Evolutionary conservation across 2,797 vertebrate genomes (phyloP), one percentile per base, ranked within the genome.

Genomic region (Hyperoplus immaculatus): DNA sequence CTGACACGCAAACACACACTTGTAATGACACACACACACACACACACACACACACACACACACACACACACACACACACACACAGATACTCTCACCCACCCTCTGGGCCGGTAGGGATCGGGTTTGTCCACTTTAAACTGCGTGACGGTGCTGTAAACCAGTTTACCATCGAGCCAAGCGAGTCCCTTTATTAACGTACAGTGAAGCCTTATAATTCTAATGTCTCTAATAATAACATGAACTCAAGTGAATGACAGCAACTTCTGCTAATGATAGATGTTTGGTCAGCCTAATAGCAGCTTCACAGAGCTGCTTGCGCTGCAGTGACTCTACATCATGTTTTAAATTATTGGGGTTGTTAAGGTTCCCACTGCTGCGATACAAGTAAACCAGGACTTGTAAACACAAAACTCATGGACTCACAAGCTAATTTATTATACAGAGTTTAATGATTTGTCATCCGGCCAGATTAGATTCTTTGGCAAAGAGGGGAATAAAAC

Each of bases 171-270:
- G 47, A 73, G 57, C 43, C 68, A 47, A 69, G 18, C 3, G 10
- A 59, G 56, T 74, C 72, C 51, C 70, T 83, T 84, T 76, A 80
- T 83, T 62, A 70, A 77, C n/a, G 29, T 42, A 47, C 42, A 18
- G 70, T 51, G 16, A 72, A 18, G 21, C 42, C 29, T 45, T 67
- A 46, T 18, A 11, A 76, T 29, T 29, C 68, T 63, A 29, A 59
- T 3, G 8, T 47, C 57, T 54, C 18, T 29, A 39, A 63, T 64
- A 38, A 65, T 21, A 29, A 29, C 29, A 54, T 51, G 46, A 46
- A 51, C 8, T 66, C n/a, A 57, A 50, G 14, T n/a, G 47, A 42
- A 9, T 59, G 15, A 50, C 47, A 45, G 51, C 39, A 39, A 5
- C 6, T 50, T 21, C 7, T 7, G 7, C 4, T 45, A 3, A 29